Evolutionary conservation across 2,888 invertebrate genomes (phyloP).

Genomic region (Heliconius ismenius): DNA sequence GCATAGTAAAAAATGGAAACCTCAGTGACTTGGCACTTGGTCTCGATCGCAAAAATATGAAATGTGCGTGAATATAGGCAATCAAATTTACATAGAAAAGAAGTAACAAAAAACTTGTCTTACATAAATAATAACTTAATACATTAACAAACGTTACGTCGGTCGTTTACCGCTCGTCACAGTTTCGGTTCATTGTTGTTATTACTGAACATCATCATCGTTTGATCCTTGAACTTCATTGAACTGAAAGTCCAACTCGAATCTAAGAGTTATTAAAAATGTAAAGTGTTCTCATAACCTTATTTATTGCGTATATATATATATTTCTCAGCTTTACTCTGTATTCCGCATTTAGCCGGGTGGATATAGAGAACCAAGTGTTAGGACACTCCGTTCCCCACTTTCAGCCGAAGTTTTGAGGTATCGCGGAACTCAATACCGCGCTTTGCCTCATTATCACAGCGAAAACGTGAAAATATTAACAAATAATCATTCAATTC

Average conservation of each 20-base stretch:
- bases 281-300: no score
- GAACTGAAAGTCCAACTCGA: slow-evolving; percentile 32
- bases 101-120: neutral
- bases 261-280: neutral
- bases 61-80: neutral
- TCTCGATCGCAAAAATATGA: neutral
- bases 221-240: slow-evolving; percentile 44
- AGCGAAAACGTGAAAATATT: no score
- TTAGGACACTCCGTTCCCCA: no score
- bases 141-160: slow-evolving; percentile 41
- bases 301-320: no score
- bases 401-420: no score
- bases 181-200: slow-evolving; percentile 40
- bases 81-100: neutral
- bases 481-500: no score
- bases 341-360: no score
- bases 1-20: neutral
- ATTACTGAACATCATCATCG: slow-evolving; percentile 28
- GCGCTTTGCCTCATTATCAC: no score
- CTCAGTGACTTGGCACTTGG: neutral
- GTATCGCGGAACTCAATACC: no score
- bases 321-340: no score
- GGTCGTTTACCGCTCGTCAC: slow-evolving; percentile 48
- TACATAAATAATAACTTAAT: neutral
- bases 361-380: no score